Evolutionary conservation across 2,797 vertebrate species (phyloP).

Genomic region (Hafferia zeledoni): DNA sequence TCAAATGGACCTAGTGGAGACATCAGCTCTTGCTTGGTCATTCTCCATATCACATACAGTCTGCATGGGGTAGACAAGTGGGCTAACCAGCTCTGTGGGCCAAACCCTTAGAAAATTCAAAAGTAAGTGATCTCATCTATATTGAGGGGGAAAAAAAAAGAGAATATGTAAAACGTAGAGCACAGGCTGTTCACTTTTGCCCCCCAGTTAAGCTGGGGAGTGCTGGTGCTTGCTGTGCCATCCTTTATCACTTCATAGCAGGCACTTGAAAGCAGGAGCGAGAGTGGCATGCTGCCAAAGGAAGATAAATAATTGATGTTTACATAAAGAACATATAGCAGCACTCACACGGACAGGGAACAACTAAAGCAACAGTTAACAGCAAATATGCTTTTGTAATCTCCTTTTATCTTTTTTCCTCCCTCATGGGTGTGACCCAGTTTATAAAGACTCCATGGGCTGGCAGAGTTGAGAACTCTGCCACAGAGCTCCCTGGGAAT

Average conservation of each 20-base stretch:
- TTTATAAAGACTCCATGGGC: neutral
- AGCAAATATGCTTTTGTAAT: neutral
- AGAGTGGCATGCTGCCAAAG: slow-evolving; percentile 39
- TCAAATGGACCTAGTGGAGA: neutral
- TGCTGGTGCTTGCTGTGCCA: neutral
- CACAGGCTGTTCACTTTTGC: neutral
- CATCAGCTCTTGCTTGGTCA: neutral
- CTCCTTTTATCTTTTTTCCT: neutral
- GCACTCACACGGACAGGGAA: slow-evolving; percentile 34
- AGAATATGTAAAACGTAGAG: neutral
- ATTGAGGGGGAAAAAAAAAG: neutral
- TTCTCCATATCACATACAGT: neutral
- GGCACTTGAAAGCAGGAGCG: slow-evolving; percentile 3
- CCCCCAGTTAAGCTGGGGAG: slow-evolving; percentile 20
- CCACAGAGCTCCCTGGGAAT: neutral
- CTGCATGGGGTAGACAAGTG: neutral
- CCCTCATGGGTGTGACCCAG: neutral
- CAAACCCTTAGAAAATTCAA: neutral
- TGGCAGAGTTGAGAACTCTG: neutral
- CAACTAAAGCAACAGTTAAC: slow-evolving; percentile 46
- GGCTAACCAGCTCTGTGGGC: neutral
- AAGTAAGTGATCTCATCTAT: slow-evolving; percentile 1
- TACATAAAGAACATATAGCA: slow-evolving; percentile 46
- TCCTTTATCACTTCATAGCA: slow-evolving; percentile 18
- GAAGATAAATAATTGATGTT: slow-evolving; percentile 67